Conservation (phyloP, 2,888 invertebrate species). For the Oscheius onirici region DNA sequence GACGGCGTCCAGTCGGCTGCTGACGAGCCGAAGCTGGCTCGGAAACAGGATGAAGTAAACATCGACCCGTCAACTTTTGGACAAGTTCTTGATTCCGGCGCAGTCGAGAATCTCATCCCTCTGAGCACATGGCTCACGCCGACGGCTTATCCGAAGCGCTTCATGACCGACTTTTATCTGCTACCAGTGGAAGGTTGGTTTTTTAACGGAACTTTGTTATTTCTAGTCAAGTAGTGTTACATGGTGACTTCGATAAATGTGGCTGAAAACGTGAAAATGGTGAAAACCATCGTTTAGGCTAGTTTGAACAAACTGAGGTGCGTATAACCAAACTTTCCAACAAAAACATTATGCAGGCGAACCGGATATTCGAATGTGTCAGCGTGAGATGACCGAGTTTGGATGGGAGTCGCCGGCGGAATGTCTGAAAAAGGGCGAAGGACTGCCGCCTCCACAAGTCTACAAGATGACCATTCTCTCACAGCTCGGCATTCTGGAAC, state of each 20-base stretch:
- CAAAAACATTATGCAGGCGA: too few species aligned
- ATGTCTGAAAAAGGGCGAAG: constrained; percentile 46
- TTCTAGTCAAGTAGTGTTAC: too few species aligned
- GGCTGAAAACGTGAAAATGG: too few species aligned
- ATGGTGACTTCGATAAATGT: too few species aligned
- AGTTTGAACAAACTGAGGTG: too few species aligned
- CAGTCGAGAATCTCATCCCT: constrained; percentile 43
- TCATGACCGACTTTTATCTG: constrained; percentile 63
- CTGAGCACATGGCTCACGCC: constrained; percentile 68
- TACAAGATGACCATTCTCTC: constrained; percentile 62
- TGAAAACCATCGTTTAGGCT: too few species aligned
- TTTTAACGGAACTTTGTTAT: too few species aligned
- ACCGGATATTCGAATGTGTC: constrained; percentile 46
- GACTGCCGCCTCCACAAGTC: constrained; percentile 68
- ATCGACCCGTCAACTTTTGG: constrained; percentile 35
- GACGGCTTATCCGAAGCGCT: constrained; percentile 42
- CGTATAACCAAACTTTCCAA: too few species aligned
- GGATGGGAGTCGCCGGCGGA: constrained; percentile 46
- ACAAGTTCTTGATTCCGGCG: background rate
- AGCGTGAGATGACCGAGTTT: constrained; percentile 52
- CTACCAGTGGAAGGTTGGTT: constrained; percentile 47
- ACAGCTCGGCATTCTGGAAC: constrained; percentile 30
- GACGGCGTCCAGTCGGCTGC: constrained; percentile 43
- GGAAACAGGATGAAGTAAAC: constrained; percentile 37
- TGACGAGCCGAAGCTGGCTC: constrained; percentile 33